Base-by-base conservation (phyloP, 2,113 vertebrate species). In the Chloebia gouldiae region DNA sequence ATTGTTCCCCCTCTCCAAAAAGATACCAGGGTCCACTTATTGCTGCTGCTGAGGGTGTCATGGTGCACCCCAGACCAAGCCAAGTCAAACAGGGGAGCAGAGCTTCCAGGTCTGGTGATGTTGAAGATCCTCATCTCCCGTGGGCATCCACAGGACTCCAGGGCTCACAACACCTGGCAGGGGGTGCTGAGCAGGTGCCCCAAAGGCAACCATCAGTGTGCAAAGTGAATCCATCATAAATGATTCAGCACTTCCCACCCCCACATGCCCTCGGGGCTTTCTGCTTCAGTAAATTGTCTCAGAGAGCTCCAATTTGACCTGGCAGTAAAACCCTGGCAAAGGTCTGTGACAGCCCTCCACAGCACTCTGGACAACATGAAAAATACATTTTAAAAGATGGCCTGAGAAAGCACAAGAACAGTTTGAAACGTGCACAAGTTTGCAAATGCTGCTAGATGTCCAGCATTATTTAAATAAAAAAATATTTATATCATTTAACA, bases 241-340 rank as follows among this genome's bases (percentile, higher is more conserved):
- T 60, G 84, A 95, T 76, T 94, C 87, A 95, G 85, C 93, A 96
- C 27, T 70, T 85, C 45, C 39, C 68, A 73, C 22, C 31, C 57
- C 80, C 24, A 21, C 0, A 4, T 8, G 31, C 53, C 71, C 81
- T 81, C 15, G 22, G 54, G 91, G 79, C 45, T 86, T 97, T 95
- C 84, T 78, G 68, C 54, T 90, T 90, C 65, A 76, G n/a, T 27
- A 88, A 82, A 95, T 54, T 73, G 50, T 82, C 69, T 60, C 33
- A 44, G 65, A 94, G 63, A 73, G 57, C 57, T 79, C 83, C 73
- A 63, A 1, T 33, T 2, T 75, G 42, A 73, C 51, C 77, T 80
- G 71, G 87, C 42, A 89, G 57, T 57, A 65, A 94, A 93, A 45
- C 14, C 31, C 59, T 18, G 27, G 20, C 17, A 17, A 35, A 73